These are phyloP conservation scores for Calliscelio sp. DNA, from an alignment of 2,888 invertebrate species.

Conservation along the genomic window DNA sequence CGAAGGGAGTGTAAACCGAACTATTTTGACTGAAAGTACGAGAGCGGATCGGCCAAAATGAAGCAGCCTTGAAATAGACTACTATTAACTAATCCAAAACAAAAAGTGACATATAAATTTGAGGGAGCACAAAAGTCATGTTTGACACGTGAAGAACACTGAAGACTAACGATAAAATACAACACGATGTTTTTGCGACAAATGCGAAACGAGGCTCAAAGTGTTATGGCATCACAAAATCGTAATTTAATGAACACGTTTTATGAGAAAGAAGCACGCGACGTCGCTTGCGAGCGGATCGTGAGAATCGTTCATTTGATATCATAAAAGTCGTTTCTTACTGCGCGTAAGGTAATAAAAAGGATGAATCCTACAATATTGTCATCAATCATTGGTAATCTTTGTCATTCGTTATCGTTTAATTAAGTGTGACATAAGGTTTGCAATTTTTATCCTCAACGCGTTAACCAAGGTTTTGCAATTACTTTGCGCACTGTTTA, in stretches of 20 bases:
- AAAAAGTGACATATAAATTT: slow-evolving; percentile 33
- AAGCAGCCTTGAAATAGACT: no score
- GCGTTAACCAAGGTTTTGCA: no score
- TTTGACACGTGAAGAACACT: slow-evolving; percentile 49
- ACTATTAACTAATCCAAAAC: neutral
- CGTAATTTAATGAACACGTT: slow-evolving; percentile 70
- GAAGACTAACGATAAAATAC: slow-evolving; percentile 49
- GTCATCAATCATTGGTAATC: slow-evolving; percentile 54
- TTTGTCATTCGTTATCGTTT: slow-evolving; percentile 44
- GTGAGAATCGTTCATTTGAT: slow-evolving; percentile 65
- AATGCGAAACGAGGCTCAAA: slow-evolving; percentile 63
- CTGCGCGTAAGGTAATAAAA: slow-evolving; percentile 21
- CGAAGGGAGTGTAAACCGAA: no score
- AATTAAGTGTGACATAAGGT: slow-evolving; percentile 46
- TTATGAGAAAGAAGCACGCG: slow-evolving; percentile 70
- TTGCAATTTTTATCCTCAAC: neutral
- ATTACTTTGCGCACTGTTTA: no score
- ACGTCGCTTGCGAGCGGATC: slow-evolving; percentile 52
- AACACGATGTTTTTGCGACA: slow-evolving; percentile 57
- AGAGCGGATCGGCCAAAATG: no score
- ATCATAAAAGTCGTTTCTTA: slow-evolving; percentile 54
- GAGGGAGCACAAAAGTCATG: slow-evolving; percentile 35
- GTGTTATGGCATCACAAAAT: slow-evolving; percentile 50
- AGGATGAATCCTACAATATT: slow-evolving; percentile 22
- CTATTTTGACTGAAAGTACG: no score